Percentiles rank a stretch among this genome's conserved stretches.
These are phyloP conservation scores for Pontoporia blainvillei DNA, from an alignment of 2,113 vertebrate genomes.

Conservation along the genomic window DNA sequence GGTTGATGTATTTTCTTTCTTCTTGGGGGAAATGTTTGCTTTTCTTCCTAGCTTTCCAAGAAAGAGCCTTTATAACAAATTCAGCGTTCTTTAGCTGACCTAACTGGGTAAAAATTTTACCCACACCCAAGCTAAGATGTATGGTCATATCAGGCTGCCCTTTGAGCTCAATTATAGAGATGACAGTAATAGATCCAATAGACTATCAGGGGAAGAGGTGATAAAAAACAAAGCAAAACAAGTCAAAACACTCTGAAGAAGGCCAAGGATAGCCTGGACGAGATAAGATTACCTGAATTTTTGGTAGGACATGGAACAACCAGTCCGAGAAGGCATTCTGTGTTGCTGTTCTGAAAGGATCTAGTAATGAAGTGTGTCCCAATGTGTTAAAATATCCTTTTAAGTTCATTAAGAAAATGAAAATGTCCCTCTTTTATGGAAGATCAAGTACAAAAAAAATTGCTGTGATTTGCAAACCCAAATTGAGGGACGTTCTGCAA, in stretches of 20 bases:
- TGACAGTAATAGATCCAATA: not conserved
- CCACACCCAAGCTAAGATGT: not conserved
- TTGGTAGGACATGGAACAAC: not conserved
- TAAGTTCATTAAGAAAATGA: not conserved
- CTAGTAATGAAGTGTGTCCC: too few relatives aligned
- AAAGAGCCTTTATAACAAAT: not conserved
- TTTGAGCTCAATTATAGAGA: not conserved
- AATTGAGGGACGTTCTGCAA: not conserved
- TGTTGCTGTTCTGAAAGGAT: not conserved
- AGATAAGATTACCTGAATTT: not conserved
- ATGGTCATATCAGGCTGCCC: not conserved
- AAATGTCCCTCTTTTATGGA: not conserved
- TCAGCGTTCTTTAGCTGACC: not conserved
- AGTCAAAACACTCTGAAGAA: not conserved
- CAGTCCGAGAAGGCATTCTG: not conserved
- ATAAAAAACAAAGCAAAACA: not conserved
- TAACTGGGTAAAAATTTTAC: not conserved
- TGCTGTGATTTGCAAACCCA: not conserved
- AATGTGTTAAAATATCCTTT: not conserved
- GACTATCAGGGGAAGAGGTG: not conserved
- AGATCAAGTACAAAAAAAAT: not conserved
- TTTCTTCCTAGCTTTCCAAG: not conserved
- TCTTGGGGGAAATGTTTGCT: not conserved
- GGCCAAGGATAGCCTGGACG: not conserved
- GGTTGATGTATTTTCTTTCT: not conserved